Evolutionary conservation across 2,888 invertebrate species (phyloP).

Genomic region (Punctoribates punctum): DNA sequence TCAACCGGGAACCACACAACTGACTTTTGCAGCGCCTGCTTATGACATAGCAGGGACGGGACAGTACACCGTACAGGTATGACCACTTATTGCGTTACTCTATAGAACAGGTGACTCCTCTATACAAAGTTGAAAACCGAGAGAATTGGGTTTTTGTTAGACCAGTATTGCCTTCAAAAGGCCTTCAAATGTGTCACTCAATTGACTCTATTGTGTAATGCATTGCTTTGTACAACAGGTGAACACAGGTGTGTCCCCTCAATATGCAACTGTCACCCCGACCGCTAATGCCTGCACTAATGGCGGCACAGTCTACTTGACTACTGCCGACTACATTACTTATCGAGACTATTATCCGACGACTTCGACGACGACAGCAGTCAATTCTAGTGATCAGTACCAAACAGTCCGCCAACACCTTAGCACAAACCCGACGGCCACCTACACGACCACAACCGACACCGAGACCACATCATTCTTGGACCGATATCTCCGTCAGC

Average conservation of each 20-base stretch:
- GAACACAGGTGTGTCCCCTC: constrained; percentile 42
- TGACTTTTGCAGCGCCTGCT: constrained; percentile 45
- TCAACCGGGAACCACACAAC: constrained; percentile 42
- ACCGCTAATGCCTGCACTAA: constrained; percentile 35
- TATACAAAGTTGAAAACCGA: constrained; percentile 31
- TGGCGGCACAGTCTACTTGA: constrained; percentile 41
- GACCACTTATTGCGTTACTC: constrained; percentile 25
- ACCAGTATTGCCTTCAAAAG: not conserved
- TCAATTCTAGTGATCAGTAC: constrained; percentile 45
- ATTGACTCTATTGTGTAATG: constrained; percentile 32
- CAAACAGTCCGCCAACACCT: constrained; percentile 47
- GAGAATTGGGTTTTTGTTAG: constrained; percentile 25
- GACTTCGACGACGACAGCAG: constrained; percentile 26
- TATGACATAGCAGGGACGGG: constrained; percentile 43
- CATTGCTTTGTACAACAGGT: constrained; percentile 40
- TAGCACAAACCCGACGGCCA: constrained; percentile 41
- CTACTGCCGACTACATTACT: constrained; percentile 45
- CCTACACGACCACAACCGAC: constrained; percentile 40
- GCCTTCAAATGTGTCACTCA: constrained; percentile 22
- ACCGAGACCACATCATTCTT: constrained; percentile 45
- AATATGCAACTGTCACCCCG: constrained; percentile 43
- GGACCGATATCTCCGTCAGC: constrained; percentile 47
- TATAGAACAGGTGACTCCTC: constrained; percentile 29
- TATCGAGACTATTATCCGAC: constrained; percentile 44
- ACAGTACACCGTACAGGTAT: constrained; percentile 45